phyloP scores from a whole-genome alignment of 2,113 vertebrate genomes.

The Chunga burmeisteri region DNA sequence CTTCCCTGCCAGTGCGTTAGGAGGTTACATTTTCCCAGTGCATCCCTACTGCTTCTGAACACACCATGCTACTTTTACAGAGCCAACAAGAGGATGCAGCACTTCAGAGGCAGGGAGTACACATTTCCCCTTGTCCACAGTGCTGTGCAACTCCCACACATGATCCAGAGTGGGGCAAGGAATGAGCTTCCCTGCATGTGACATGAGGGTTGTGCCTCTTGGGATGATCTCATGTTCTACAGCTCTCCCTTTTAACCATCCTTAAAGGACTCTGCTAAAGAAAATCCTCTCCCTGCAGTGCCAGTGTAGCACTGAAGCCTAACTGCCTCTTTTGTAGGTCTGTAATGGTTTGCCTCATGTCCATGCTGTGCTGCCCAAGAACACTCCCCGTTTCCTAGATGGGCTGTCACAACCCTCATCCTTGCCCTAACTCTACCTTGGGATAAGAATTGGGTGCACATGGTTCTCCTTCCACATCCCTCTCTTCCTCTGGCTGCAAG shows the following conservation, averaged over 20 bases:
- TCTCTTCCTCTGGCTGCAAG: not conserved
- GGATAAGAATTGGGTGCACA: not conserved
- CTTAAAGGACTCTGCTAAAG: not conserved
- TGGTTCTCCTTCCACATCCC: not conserved
- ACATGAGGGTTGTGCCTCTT: not conserved
- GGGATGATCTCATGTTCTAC: not conserved
- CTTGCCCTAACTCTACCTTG: not conserved
- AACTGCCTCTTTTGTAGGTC: not conserved
- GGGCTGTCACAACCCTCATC: not conserved
- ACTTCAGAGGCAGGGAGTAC: not conserved
- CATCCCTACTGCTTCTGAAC: not conserved
- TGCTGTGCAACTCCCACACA: not conserved
- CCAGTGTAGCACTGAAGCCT: not conserved
- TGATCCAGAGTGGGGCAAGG: not conserved
- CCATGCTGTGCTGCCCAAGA: not conserved
- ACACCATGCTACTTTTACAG: not conserved
- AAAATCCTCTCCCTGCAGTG: not conserved
- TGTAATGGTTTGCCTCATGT: not conserved
- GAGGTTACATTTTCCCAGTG: not conserved
- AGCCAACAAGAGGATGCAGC: not conserved
- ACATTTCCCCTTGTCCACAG: not conserved
- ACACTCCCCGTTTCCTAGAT: not conserved
- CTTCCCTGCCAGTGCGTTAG: not conserved
- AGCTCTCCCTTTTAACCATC: not conserved
- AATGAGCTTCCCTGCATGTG: not conserved